These are phyloP conservation scores for Mechanitis mazaeus DNA, from an alignment of 2,888 invertebrate genomes.

Conservation along the genomic window DNA sequence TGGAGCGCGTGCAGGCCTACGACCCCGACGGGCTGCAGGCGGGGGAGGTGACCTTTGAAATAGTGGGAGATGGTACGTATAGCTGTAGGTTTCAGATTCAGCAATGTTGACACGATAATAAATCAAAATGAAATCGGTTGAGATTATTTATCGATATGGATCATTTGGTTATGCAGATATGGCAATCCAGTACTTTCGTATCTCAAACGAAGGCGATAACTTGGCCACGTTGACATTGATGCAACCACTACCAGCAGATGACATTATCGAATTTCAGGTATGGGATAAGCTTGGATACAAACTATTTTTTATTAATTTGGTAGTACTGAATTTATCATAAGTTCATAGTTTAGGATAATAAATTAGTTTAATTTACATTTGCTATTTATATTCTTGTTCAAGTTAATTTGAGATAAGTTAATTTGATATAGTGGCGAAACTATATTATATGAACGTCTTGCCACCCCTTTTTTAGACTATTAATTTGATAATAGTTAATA, in stretches of 20 bases:
- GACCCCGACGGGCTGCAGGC: slow-evolving; percentile 77
- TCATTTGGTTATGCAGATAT: slow-evolving; percentile 38
- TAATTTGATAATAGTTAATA: too few relatives aligned
- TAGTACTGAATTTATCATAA: too few relatives aligned
- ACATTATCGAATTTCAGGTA: slow-evolving; percentile 54
- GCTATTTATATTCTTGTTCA: slow-evolving; percentile 9
- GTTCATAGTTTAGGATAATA: too few relatives aligned
- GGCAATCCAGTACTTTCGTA: slow-evolving; percentile 52
- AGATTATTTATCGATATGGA: neutral
- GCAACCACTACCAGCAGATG: slow-evolving; percentile 40
- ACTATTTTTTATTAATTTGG: too few relatives aligned
- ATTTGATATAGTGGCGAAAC: too few relatives aligned
- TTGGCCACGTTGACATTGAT: slow-evolving; percentile 47
- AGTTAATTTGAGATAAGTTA: too few relatives aligned
- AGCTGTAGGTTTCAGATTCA: too few relatives aligned
- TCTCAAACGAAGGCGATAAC: slow-evolving; percentile 51
- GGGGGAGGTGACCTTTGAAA: slow-evolving; percentile 69
- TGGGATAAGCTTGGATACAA: slow-evolving; percentile 8
- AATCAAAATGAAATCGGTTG: too few relatives aligned
- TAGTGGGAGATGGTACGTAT: slow-evolving; percentile 55
- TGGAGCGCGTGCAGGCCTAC: slow-evolving; percentile 66
- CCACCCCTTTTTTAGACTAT: too few relatives aligned
- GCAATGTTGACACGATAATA: too few relatives aligned
- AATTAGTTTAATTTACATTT: neutral
- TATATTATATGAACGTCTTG: too few relatives aligned